Evolutionary conservation across 2,888 invertebrate species (phyloP).

Genomic region (Parnassius orleans): DNA sequence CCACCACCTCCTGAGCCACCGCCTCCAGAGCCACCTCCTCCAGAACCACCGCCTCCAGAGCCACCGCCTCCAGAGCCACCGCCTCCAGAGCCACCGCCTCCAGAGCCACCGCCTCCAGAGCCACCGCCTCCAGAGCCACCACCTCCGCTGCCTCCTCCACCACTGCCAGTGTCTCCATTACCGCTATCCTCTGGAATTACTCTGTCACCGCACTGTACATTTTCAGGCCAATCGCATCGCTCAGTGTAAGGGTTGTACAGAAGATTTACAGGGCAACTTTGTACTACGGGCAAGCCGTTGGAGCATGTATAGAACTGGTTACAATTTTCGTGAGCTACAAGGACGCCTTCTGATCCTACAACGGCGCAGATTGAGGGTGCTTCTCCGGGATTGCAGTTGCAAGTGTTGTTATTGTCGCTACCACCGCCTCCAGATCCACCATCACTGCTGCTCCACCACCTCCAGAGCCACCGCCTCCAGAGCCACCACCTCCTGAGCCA

Average conservation of each 20-base stretch:
- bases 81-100: neutral
- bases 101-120: neutral
- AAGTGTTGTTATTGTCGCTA: too few relatives aligned
- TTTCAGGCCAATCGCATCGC: slow-evolving; percentile 43
- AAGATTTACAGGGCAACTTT: slow-evolving; percentile 34
- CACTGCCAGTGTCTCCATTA: too few relatives aligned
- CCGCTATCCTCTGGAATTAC: too few relatives aligned
- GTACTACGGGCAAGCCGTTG: slow-evolving; percentile 33
- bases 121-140: neutral
- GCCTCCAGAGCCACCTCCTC: too few relatives aligned
- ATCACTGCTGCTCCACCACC: too few relatives aligned
- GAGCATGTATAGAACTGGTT: slow-evolving; percentile 42
- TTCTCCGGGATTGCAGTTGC: slow-evolving; percentile 41
- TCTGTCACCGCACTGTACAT: too few relatives aligned
- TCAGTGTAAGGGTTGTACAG: slow-evolving; percentile 39
- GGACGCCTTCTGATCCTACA: slow-evolving; percentile 20
- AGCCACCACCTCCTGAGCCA: slow-evolving; percentile 2
- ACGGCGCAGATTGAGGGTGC: slow-evolving; percentile 28
- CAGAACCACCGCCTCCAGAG: neutral
- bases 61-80: slow-evolving; percentile 1
- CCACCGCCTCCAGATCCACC: too few relatives aligned
- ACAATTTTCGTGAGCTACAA: slow-evolving; percentile 30
- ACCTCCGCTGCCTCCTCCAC: too few relatives aligned
- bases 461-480: slow-evolving; percentile 2
- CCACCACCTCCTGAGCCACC: neutral